These are phyloP conservation scores for Lasiommata megera DNA, from an alignment of 2,888 invertebrate genomes.

Conservation along the genomic window DNA sequence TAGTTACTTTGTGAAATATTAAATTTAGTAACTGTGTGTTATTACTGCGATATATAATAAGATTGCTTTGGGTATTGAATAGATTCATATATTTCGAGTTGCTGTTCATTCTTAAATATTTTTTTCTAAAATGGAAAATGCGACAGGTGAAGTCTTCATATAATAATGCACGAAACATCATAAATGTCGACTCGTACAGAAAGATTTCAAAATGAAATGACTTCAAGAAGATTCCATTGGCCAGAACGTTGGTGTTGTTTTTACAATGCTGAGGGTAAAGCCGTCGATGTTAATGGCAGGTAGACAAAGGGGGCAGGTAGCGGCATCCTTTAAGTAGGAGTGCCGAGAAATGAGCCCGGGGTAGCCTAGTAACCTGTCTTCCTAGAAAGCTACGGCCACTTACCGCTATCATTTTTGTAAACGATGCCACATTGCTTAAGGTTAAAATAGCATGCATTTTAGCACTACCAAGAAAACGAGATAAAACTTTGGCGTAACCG, in stretches of 20 bases:
- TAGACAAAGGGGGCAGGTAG: slow-evolving; percentile 49
- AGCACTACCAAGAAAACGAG: not conserved
- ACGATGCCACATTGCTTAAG: slow-evolving; percentile 20
- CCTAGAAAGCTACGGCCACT: slow-evolving; percentile 49
- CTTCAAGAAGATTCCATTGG: slow-evolving; percentile 40
- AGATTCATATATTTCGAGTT: too few species aligned
- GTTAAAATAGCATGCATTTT: slow-evolving; percentile 11
- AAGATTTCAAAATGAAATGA: slow-evolving; percentile 25
- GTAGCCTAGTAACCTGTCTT: slow-evolving; percentile 53
- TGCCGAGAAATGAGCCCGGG: slow-evolving; percentile 36
- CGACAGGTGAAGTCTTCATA: too few species aligned
- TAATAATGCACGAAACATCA: not conserved
- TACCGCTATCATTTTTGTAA: slow-evolving; percentile 32
- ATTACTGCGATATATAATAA: too few species aligned
- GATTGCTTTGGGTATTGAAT: too few species aligned
- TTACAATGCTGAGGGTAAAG: slow-evolving; percentile 41
- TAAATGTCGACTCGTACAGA: not conserved
- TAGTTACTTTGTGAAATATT: too few species aligned
- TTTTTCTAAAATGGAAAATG: too few species aligned
- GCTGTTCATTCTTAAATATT: too few species aligned
- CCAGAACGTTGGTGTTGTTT: slow-evolving; percentile 41
- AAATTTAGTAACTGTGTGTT: too few species aligned
- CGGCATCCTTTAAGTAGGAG: slow-evolving; percentile 35
- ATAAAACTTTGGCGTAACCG: not conserved
- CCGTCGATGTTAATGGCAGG: slow-evolving; percentile 45